Base-by-base conservation (phyloP, 1,140 invertebrate species). In the Drosophila sp. region DNA sequence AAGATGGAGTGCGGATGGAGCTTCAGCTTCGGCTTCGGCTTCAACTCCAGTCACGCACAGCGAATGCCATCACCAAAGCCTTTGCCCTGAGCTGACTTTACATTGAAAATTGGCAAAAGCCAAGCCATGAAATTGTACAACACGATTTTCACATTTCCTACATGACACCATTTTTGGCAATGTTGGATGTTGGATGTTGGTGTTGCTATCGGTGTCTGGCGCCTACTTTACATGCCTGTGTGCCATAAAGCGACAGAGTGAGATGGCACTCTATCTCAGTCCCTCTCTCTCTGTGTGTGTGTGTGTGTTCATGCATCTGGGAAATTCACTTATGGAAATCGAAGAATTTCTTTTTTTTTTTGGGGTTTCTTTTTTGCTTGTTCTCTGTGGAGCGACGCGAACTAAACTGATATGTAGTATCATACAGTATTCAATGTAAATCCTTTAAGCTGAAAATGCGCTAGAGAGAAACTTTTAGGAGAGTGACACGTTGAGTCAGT, bases 371-470 rank as follows among this genome's bases (percentile, higher is more conserved):
- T 17, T 38, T 32, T 35, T 17, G 17, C 17, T 17, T 17, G 17
- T 17, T 17, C 17, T 10, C 5, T 8, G 33, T 35, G 25, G 11
- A 30, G 58, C 33, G 10, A 23, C 38, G 44, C 68, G 57, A 79
- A 87, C 84, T 89, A 89, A 86, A 86, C 83, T 89, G 84, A 83
- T 83, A 87, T 86, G 83, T 73, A 87, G 83, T 86, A 86, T 89
- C 79, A 87, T 83, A 87, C 83, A 63, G 83, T 79, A 80, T 83
- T 86, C 83, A 83, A 83, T 83, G 84, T 83, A 86, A 86, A 86
- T 86, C 83, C 79, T 89, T 83, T 86, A 87, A 86, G 83, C 84
- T 72, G 72, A 54, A 86, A 87, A 87, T 86, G 83, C 83, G 79
- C 79, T 79, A 55, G 66, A 61, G 66, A 65, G 66, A 66, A 67